Conservation (phyloP, 2,888 invertebrate species). For the Dicranocentrus wangi region DNA sequence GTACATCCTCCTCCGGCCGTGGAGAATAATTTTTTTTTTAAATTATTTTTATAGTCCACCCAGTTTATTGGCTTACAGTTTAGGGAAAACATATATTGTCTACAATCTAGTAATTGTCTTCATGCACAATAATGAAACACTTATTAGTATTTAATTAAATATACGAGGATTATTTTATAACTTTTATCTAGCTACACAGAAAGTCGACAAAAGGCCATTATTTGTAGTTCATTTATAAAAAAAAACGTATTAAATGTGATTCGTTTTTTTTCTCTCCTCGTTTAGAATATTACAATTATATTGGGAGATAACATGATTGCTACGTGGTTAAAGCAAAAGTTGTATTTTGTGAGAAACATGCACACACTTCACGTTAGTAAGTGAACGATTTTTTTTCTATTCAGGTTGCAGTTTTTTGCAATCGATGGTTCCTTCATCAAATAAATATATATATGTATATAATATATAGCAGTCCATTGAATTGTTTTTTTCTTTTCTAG, state of each 20-base stretch:
- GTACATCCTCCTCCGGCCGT: too few species aligned
- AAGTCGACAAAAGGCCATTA: not conserved
- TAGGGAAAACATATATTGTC: conserved; percentile 36
- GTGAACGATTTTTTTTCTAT: not conserved
- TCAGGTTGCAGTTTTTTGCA: not conserved
- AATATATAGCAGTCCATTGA: conserved; percentile 45
- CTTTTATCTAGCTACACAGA: not conserved
- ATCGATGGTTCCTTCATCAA: conserved; percentile 6
- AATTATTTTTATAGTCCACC: too few species aligned
- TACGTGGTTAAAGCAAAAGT: conserved; percentile 56
- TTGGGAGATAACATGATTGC: conserved; percentile 48
- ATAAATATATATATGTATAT: too few species aligned
- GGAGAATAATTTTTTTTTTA: too few species aligned
- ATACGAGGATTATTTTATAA: not conserved
- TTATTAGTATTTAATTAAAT: not conserved
- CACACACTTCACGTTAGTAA: conserved; percentile 16
- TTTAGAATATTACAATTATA: not conserved
- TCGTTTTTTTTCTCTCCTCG: not conserved
- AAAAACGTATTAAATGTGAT: not conserved
- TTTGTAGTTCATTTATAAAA: not conserved
- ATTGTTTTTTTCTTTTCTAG: conserved; percentile 21
- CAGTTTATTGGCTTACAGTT: too few species aligned
- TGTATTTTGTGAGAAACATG: too few species aligned
- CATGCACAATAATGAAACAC: conserved; percentile 44
- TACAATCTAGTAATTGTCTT: conserved; percentile 54